A percentile compares a stretch with the other conserved stretches of the same genome.
phyloP scores from a whole-genome alignment of 2,797 vertebrate genomes.

The Sciaenops ocellatus region DNA sequence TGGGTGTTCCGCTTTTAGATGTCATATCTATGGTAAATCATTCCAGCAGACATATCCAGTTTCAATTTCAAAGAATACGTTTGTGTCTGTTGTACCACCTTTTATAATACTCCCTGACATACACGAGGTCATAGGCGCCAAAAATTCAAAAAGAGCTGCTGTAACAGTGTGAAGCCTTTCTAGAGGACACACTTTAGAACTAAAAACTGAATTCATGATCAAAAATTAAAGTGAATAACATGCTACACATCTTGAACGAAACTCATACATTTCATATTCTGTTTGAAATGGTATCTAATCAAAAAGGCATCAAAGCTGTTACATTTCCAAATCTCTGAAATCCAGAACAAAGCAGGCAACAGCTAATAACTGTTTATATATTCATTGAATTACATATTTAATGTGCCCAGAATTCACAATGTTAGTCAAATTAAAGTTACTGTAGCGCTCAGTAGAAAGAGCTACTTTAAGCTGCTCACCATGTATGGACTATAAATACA shows the following conservation, averaged over 20 bases:
- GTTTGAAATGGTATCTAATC: constrained; percentile 11
- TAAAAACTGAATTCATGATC: constrained; percentile 1
- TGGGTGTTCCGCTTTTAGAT: not conserved
- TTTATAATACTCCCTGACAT: not conserved
- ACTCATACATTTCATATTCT: not conserved
- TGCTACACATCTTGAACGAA: constrained; percentile 1
- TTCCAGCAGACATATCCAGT: constrained; percentile 6
- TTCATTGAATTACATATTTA: not conserved
- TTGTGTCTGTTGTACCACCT: not conserved
- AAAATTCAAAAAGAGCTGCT: not conserved
- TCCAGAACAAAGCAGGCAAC: not conserved
- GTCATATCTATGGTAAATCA: constrained; percentile 1
- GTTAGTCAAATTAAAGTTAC: not conserved
- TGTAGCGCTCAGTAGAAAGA: not conserved
- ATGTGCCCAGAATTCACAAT: not conserved
- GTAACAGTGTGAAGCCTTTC: not conserved
- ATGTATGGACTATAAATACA: no score
- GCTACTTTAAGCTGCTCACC: no score
- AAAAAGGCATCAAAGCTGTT: not conserved
- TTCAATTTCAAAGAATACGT: not conserved
- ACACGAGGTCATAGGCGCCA: not conserved
- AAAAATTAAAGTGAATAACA: not conserved
- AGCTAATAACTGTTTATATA: not conserved
- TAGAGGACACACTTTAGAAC: not conserved
- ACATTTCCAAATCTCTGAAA: constrained; percentile 5